phyloP scores from a whole-genome alignment of 2,797 vertebrate genomes.

The Sternotherus odoratus region DNA sequence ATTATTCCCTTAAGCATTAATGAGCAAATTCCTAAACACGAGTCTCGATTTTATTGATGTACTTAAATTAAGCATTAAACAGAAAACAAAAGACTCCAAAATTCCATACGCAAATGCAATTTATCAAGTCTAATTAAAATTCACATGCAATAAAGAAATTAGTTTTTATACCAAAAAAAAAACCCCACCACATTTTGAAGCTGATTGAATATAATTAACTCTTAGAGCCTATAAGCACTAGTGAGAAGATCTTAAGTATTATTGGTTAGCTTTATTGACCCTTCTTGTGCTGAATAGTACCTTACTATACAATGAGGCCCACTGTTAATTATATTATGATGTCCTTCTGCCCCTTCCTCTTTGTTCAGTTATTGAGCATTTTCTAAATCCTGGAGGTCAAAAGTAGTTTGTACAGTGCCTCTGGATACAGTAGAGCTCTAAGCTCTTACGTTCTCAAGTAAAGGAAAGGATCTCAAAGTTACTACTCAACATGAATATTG shows the following conservation, averaged over 20 bases:
- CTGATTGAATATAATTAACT: neutral
- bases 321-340: no score
- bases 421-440: neutral
- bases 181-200: neutral
- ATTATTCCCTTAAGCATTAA: conserved; percentile 3
- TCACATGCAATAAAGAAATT: neutral
- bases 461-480: fast-evolving
- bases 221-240: neutral
- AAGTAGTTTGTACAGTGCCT: neutral
- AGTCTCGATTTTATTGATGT: conserved; percentile 10
- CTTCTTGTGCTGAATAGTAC: neutral
- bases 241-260: neutral
- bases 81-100: conserved; percentile 38
- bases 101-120: conserved; percentile 18
- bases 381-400: neutral
- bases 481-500: neutral
- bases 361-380: neutral
- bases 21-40: conserved; percentile 5
- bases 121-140: conserved; percentile 36
- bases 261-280: neutral
- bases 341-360: no score
- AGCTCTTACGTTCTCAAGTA: neutral
- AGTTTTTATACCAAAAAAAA: neutral
- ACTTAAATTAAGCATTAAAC: conserved; percentile 28
- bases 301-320: no score